These are phyloP conservation scores for Nothoprocta perdicaria DNA, from an alignment of 2,113 vertebrate species.

Conservation along the genomic window DNA sequence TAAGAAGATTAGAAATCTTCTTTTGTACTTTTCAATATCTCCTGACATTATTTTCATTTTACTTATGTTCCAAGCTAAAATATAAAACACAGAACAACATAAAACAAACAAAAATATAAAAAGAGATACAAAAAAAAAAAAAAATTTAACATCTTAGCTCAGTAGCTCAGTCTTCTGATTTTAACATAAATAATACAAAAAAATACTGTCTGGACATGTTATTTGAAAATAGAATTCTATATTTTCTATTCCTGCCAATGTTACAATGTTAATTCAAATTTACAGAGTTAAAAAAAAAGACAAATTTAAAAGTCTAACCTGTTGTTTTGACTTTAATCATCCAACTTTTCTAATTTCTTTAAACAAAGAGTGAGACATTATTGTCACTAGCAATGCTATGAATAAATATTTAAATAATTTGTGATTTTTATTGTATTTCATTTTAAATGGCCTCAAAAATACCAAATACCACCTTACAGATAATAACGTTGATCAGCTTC, in stretches of 20 bases:
- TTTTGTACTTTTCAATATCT: not conserved
- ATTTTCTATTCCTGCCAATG: not conserved
- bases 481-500: not conserved
- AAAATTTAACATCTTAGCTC: not conserved
- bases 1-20: not conserved
- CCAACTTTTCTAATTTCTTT: not conserved
- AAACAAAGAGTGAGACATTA: not conserved
- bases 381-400: not conserved
- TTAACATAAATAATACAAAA: not conserved
- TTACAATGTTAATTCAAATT: not conserved
- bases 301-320: not conserved
- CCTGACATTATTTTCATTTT: not conserved
- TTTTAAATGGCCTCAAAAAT: not conserved
- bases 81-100: not conserved
- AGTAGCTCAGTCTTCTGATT: not conserved
- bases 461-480: not conserved
- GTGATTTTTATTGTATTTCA: not conserved
- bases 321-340: not conserved
- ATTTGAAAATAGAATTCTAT: not conserved
- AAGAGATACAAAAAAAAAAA: rapidly evolving
- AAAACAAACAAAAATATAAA: not conserved
- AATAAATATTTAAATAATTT: not conserved
- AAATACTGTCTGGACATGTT: not conserved
- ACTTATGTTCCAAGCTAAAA: not conserved
- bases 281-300: not conserved